Base-by-base conservation (phyloP, 2,797 vertebrate species). In the Spinus olivaceus region DNA sequence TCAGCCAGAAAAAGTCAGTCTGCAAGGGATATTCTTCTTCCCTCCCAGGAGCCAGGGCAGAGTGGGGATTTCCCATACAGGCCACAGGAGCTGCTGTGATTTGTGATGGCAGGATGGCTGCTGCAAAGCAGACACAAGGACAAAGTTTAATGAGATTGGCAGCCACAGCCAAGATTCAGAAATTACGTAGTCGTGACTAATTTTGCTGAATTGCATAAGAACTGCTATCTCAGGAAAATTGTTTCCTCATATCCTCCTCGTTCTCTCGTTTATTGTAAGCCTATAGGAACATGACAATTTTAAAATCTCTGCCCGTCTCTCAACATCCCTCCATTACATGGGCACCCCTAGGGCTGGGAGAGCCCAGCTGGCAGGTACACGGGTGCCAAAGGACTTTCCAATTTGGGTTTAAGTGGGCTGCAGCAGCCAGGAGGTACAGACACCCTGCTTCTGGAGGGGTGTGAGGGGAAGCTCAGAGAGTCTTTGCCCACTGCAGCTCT, bases 281-380 rank as follows among this genome's bases (percentile, higher is more conserved):
- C 49, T 47, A 4, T 10, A 35, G 37, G 27, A 87, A 65, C 1
- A 13, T 1, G 2, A 6, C 1, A 2, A 10, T 19, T 70, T 27
- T 20, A n/a, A 57, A 90, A 74, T 42, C 47, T 35, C 81, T 41
- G 20, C 39, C 12, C 13, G 32, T 73, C 20, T 60, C 27, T 80
- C 51, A 24, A 6, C 12, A 41, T 33, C 9, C 6, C 13, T 28
- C 1, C 0, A 0, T 49, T 42, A 18, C 4, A 0, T 15, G 46
- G 49, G 24, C 49, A 44, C 7, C 21, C 16, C 25, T 12, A 6
- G 49, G 37, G 14, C 37, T 69, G 59, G 49, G 41, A 11, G 32
- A 56, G 41, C 47, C n/a, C 3, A 1, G 7, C 56, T 82, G 46
- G n/a, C 53, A 49, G 42, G 16, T 5, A 49, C 37, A 5, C 0